Base-by-base conservation (phyloP, 2,888 invertebrate genomes). In the Melieria picta region DNA sequence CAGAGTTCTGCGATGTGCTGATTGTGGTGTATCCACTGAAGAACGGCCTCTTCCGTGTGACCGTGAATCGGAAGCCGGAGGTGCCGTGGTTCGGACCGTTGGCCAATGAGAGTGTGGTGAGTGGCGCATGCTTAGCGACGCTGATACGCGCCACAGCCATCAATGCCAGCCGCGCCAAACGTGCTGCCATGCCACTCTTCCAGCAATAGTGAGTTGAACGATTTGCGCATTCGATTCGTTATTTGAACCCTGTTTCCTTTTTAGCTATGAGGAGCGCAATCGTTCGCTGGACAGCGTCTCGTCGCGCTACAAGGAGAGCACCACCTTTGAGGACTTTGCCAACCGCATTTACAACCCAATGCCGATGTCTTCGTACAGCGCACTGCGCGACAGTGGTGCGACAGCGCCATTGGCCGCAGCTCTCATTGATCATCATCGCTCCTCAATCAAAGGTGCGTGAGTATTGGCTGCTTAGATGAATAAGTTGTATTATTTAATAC, bases 1-100 rank as follows among this genome's bases (percentile, higher is more conserved):
- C 99, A 10, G 98, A 99, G 89, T 99, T 99, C 90, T 99, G 98
- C 86, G 99, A 99, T 89, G 96, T 99, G 76, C 91, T 99, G 74
- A 96, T 99, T 82, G 95, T 94, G 61, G 94, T 99, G 81, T 99
- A 99, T 89, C 98, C 99, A 4, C 88, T 98, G 80, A 91, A 92
- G 66, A 94, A 94, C 82, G 93, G 94, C 67, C 88, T 98, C 73
- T 94, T 94, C 86, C 90, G 98, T 73, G 93, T 97, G 79, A 96
- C 97, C 73, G 93, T 98, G 72, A 92, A 94, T 77, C 91, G 95
- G 79, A 96, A 96, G 83, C 91, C 93, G 0, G 95, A 95, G 85
- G 95, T 95, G 78, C 93, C 94, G n/a, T 94, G 93, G 87, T 98
- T 98, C 88, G 99, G 99, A 0, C 97, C 99, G 4, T 88, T 99